Conservation (phyloP, 53 echinoderm and acorn worm species). For the Patiria pectinifera region DNA sequence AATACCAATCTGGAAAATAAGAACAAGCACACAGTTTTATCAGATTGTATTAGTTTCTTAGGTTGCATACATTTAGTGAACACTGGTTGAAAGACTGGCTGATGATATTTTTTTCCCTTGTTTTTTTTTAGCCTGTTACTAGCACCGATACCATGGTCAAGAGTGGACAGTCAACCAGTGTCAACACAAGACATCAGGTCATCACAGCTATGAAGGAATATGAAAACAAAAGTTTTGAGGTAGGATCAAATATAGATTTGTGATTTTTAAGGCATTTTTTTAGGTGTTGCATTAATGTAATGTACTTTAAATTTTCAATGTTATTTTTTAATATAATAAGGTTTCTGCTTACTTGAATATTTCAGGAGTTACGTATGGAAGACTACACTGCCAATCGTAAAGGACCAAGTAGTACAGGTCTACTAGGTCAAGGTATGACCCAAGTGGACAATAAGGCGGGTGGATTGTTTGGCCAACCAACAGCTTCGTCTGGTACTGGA, state of each 20-base stretch:
- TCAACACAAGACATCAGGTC: slow-evolving; percentile 91
- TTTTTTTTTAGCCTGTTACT: slow-evolving; percentile 66
- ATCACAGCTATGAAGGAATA: slow-evolving; percentile 99
- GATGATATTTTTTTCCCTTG: not conserved
- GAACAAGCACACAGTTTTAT: too few species aligned
- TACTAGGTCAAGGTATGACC: slow-evolving; percentile 76
- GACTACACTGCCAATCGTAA: slow-evolving; percentile 95
- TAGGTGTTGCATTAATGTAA: too few species aligned
- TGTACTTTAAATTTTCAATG: too few species aligned
- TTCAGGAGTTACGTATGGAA: slow-evolving; percentile 88
- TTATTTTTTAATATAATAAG: not conserved
- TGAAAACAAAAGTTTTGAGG: slow-evolving; percentile 94
- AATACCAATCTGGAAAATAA: too few species aligned
- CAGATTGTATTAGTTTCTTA: too few species aligned
- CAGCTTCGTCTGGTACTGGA: slow-evolving; percentile 57
- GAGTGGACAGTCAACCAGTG: slow-evolving; percentile 77
- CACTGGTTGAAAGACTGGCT: too few species aligned
- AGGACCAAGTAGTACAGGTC: slow-evolving; percentile 69
- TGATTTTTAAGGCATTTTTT: too few species aligned
- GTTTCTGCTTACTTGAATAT: not conserved
- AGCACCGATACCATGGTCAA: slow-evolving; percentile 96
- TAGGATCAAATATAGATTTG: not conserved
- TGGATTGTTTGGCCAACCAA: slow-evolving; percentile 84
- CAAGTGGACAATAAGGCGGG: slow-evolving; percentile 81
- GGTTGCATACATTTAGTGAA: too few species aligned